These are phyloP conservation scores for Drosophila erecta DNA, from an alignment of 1,140 invertebrate species.

Conservation along the genomic window DNA sequence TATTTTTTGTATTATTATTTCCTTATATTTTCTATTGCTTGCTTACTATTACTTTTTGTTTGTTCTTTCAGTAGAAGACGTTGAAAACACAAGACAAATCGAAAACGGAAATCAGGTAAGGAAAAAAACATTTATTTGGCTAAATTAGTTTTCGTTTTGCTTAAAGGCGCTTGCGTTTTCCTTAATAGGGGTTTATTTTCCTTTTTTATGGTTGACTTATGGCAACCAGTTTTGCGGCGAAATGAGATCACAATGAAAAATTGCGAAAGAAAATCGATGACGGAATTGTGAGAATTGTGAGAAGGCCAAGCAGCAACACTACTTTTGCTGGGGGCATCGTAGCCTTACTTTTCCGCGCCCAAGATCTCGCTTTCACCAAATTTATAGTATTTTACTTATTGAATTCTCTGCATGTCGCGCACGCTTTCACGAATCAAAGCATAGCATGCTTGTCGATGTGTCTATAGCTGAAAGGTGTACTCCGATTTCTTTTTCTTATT, in stretches of 20 bases:
- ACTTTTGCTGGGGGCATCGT: slow-evolving; percentile 26
- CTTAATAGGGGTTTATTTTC: slow-evolving; percentile 1
- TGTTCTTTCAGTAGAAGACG: slow-evolving; percentile 64
- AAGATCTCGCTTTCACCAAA: slow-evolving; percentile 78
- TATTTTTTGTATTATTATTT: slow-evolving; percentile 7
- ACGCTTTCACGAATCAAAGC: slow-evolving; percentile 71
- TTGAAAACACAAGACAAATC: slow-evolving; percentile 28
- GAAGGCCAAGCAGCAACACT: slow-evolving; percentile 64
- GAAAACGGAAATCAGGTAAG: slow-evolving; percentile 51
- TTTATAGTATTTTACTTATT: slow-evolving; percentile 80
- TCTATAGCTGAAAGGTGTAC: background rate
- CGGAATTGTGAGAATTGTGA: too few relatives aligned
- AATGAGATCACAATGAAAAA: slow-evolving; percentile 35
- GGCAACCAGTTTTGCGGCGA: background rate
- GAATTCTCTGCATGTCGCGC: slow-evolving; percentile 78
- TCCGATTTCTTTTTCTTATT: too few relatives aligned
- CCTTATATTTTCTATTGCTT: slow-evolving; percentile 8
- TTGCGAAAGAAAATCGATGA: background rate
- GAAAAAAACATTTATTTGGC: slow-evolving; percentile 13
- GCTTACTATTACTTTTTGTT: slow-evolving; percentile 32
- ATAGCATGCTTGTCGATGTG: slow-evolving; percentile 54
- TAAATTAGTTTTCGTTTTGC: slow-evolving; percentile 30
- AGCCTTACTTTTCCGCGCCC: background rate
- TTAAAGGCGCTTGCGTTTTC: slow-evolving; percentile 20
- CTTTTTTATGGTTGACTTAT: slow-evolving; percentile 45